Evolutionary conservation across 1,140 invertebrate species (phyloP), one percentile per base, ranked within the genome.

Genomic region (Acromyrmex heyeri): DNA sequence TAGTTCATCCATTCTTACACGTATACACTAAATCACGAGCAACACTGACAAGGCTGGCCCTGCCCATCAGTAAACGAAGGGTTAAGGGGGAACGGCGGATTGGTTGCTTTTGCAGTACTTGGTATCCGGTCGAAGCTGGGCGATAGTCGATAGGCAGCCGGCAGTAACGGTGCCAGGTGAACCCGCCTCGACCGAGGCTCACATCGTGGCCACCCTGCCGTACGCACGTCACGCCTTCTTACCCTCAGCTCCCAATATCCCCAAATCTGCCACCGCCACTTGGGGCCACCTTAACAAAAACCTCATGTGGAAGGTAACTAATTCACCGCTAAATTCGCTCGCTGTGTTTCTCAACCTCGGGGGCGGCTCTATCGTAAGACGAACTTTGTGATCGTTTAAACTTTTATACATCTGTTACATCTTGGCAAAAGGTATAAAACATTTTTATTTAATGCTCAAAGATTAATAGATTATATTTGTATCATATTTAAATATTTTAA

Each of bases 261-360:
- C 96, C 93, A 96, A 96, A 96, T 96, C 96, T 94, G 95, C 96
- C 92, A 96, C 94, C 83, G 95, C 96, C 93, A 96, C 96, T 94
- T 96, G 96, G 96, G 96, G 96, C 92, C 96, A 96, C 92, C 96
- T 96, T 95, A 96, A 96, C 95, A 96, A 96, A 96, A 96, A 96
- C 95, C 95, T 96, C 95, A 96, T 96, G 93, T 96, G 96, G 96
- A 96, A 96, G 96, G 96, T 96, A 96, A 96, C 96, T 96, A 95
- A 95, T 91, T 94, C 91, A 91, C 91, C 87, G 85, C 90, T 85
- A 91, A 69, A 57, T 69, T 89, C 82, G 67, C 59, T 89, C 90
- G 82, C 73, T 83, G 79, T 83, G 69, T 75, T 61, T 75, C 69
- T 83, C 69, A 61, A 38, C 21, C 75, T 61, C 62, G 69, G 65